Conservation (phyloP, 2,888 invertebrate species). For the Amphipyra tragopoginis region DNA sequence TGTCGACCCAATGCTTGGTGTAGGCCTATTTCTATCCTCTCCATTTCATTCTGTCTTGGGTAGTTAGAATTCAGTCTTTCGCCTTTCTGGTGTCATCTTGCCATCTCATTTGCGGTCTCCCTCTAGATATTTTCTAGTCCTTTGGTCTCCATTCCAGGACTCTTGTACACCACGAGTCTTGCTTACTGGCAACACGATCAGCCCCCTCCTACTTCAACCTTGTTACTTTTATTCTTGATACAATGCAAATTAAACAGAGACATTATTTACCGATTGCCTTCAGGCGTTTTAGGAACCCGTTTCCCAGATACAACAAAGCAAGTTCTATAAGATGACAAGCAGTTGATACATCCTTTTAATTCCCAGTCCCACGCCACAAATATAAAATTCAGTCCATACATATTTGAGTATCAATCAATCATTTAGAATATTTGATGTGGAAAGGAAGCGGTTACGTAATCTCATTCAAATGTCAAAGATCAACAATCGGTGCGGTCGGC, state of each 20-base stretch:
- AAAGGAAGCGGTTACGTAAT: constrained; percentile 65
- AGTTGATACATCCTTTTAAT: constrained; percentile 7
- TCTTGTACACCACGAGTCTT: too few species aligned
- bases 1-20: too few species aligned
- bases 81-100: too few species aligned
- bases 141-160: too few species aligned
- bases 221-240: neutral
- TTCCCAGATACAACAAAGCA: neutral
- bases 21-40: too few species aligned
- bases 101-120: too few species aligned
- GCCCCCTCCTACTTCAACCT: too few species aligned
- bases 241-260: neutral
- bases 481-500: constrained; percentile 62
- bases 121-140: too few species aligned
- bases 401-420: constrained; percentile 55
- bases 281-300: neutral
- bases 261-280: neutral
- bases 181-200: too few species aligned
- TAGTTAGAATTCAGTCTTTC: too few species aligned
- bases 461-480: constrained; percentile 69
- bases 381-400: constrained; percentile 26
- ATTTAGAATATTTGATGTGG: constrained; percentile 55
- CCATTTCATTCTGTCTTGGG: too few species aligned
- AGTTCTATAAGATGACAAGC: constrained; percentile 2
- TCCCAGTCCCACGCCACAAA: constrained; percentile 39